These are phyloP conservation scores for Pyxicephalus adspersus DNA, from an alignment of 2,113 vertebrate species.

Conservation along the genomic window DNA sequence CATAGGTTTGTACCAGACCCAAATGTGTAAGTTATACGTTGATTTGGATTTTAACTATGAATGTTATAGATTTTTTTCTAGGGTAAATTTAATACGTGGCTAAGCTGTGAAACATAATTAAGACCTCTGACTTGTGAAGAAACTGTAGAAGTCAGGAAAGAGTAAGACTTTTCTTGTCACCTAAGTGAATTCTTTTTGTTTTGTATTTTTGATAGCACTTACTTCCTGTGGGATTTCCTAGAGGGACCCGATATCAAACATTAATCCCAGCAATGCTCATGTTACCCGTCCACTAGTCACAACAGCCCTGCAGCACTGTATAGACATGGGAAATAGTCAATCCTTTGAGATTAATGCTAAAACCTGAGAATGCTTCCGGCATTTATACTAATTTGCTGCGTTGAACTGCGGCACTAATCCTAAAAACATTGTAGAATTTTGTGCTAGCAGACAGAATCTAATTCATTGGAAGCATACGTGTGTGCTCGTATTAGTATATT, in stretches of 20 bases:
- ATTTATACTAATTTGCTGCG: conserved; percentile 22
- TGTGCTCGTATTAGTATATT: background rate
- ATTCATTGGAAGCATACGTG: background rate
- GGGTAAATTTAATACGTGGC: too few relatives aligned
- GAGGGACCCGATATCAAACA: conserved; percentile 23
- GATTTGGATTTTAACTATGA: too few relatives aligned
- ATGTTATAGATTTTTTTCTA: too few relatives aligned
- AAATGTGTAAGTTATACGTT: too few relatives aligned
- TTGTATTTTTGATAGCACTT: conserved; percentile 11
- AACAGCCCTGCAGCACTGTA: conserved; percentile 33
- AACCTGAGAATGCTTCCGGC: conserved; percentile 3
- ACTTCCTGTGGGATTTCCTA: conserved; percentile 33
- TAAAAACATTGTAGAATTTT: background rate
- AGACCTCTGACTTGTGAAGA: background rate
- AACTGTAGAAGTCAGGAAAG: background rate
- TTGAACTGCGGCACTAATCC: conserved; percentile 3
- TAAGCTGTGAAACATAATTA: too few relatives aligned
- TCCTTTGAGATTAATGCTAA: conserved; percentile 7
- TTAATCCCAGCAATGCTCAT: conserved; percentile 37
- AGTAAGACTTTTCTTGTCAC: background rate
- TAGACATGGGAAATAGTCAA: conserved; percentile 39
- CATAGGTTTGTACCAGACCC: too few relatives aligned
- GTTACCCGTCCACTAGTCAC: conserved; percentile 39
- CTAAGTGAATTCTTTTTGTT: background rate
- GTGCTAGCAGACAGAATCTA: background rate